Percentiles rank a stretch among this genome's conserved stretches.
phyloP scores from a whole-genome alignment of 2,113 vertebrate genomes.

The Ariopsis seemanni region DNA sequence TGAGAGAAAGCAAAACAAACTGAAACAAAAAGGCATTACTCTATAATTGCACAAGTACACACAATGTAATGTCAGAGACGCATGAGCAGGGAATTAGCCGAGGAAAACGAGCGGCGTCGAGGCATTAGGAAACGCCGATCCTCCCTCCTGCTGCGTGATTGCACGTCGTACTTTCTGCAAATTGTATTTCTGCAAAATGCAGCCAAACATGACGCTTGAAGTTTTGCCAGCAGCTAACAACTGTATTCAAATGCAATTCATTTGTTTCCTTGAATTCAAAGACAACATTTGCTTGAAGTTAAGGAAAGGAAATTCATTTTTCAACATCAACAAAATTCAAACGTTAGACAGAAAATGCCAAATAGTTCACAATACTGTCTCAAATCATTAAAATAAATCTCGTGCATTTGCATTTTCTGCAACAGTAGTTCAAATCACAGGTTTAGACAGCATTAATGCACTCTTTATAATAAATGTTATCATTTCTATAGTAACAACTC shows the following conservation, averaged over 20 bases:
- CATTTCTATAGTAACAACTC: neutral
- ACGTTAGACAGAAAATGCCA: neutral
- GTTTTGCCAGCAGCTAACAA: neutral
- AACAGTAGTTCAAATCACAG: neutral
- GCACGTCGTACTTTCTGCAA: neutral
- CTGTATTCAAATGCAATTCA: too few species aligned
- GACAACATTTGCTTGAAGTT: neutral
- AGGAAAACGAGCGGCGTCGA: neutral
- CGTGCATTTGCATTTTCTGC: neutral
- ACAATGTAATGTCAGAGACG: neutral
- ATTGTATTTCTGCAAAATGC: neutral
- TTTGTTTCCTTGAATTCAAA: too few species aligned
- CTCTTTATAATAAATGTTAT: neutral
- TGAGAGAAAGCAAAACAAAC: conserved; percentile 40
- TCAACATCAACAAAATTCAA: neutral
- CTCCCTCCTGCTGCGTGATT: neutral
- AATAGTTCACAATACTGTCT: neutral
- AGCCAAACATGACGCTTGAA: neutral
- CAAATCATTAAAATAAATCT: too few species aligned
- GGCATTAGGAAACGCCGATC: neutral
- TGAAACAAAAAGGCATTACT: neutral
- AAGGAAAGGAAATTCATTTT: neutral
- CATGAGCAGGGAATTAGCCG: neutral
- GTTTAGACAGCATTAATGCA: neutral
- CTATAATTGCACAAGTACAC: neutral